Base-by-base conservation (phyloP, 2,113 vertebrate species). In the Bos javanicus region DNA sequence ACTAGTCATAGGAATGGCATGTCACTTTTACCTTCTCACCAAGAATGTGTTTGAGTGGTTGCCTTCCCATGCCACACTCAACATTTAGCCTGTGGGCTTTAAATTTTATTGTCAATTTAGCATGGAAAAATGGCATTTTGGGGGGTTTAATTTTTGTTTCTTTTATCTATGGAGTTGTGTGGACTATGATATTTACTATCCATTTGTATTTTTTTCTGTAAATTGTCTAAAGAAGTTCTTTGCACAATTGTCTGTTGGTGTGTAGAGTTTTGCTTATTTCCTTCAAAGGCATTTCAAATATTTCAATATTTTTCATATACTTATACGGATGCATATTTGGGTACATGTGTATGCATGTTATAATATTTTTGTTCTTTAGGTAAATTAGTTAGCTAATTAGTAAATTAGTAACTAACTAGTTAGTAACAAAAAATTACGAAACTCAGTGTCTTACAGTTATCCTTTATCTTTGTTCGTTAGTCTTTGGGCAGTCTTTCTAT, bases 181-280 rank as follows among this genome's bases (percentile, higher is more conserved):
- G 67, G 26, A 16, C 87, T 85, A 3, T 39, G 50, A 76, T 80
- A n/a, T 74, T 84, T 76, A 26, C 46, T 33, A 96, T 59, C 46
- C 17, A 26, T 54, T 94, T 94, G 13, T 39, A 76, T 94, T 95
- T 94, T 94, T 57, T 89, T 92, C 57, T 59, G 8, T 86, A 30
- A 92, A 21, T 96, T 92, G 3, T 76, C 52, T 94, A 36, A 94
- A 86, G 52, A 83, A 39, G 5, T 82, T 28, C 12, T 87, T 89
- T 64, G 12, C 39, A 25, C 14, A 54, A 0, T 54, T 84, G 36
- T 60, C 67, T 74, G 6, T 67, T 90, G 43, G 11, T 60, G 1
- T 81, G 13, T 74, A 11, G 1, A 67, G 36, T 96, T 85, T 88
- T 93, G 17, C 39, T 95, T 82, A 74, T 82, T 93, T 96, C 12